Conservation (phyloP, 2,888 invertebrate species). For the Koerneria pararmatus region DNA sequence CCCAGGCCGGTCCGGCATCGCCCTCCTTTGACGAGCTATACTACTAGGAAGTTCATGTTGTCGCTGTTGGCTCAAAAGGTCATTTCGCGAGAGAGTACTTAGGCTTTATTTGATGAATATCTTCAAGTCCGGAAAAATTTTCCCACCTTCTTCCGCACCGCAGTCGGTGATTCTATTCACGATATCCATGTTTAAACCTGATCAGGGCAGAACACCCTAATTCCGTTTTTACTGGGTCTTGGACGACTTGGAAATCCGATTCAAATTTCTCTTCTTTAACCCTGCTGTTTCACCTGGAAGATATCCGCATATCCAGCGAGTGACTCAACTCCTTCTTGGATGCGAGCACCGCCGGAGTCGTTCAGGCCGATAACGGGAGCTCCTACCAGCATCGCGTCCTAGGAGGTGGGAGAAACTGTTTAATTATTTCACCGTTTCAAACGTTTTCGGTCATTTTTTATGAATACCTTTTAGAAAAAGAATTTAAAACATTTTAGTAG, state of each 20-base stretch:
- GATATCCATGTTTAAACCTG: too few relatives aligned
- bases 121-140: too few relatives aligned
- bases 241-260: background rate
- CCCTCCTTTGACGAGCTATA: too few relatives aligned
- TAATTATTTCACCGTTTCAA: background rate
- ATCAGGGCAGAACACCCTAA: too few relatives aligned
- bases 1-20: too few relatives aligned
- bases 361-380: constrained; percentile 71
- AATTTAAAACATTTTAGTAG: background rate
- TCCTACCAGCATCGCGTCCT: constrained; percentile 67
- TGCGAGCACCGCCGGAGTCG: constrained; percentile 72
- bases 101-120: too few relatives aligned
- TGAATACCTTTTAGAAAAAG: background rate
- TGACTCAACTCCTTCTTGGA: constrained; percentile 72
- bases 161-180: too few relatives aligned
- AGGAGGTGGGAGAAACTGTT: constrained; percentile 1
- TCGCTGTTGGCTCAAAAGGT: too few relatives aligned
- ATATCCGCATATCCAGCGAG: constrained; percentile 72
- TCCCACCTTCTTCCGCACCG: too few relatives aligned
- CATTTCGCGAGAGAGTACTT: too few relatives aligned
- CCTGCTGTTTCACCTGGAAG: constrained; percentile 63
- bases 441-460: background rate
- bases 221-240: background rate
- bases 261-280: background rate
- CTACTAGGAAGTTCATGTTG: too few relatives aligned